Conservation (phyloP, 2,113 vertebrate species). For the Aplodontia rufa region DNA sequence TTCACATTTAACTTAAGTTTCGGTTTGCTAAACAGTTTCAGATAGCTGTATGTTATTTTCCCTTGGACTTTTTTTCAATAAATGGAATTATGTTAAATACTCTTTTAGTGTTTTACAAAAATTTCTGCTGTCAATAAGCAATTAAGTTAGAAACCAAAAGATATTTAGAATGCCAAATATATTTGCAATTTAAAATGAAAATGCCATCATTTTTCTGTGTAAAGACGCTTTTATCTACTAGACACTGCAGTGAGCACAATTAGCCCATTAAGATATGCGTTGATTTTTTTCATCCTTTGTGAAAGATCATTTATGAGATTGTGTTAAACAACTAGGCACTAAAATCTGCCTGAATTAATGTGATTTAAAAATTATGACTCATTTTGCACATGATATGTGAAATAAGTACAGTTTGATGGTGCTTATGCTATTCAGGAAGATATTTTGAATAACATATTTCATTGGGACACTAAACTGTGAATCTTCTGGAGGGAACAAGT, state of each 20-base stretch:
- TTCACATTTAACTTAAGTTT: constrained; percentile 69
- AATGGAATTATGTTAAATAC: constrained; percentile 78
- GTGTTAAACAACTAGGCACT: constrained; percentile 40
- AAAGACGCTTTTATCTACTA: constrained; percentile 40
- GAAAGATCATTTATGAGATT: constrained; percentile 52
- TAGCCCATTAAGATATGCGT: constrained; percentile 36
- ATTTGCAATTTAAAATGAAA: constrained; percentile 58
- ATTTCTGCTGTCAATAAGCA: constrained; percentile 74
- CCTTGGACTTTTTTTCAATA: constrained; percentile 77
- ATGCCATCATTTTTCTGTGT: constrained; percentile 41
- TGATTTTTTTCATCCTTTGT: constrained; percentile 49
- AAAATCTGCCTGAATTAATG: constrained; percentile 45
- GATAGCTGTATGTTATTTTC: constrained; percentile 78
- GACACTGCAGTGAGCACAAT: constrained; percentile 27
- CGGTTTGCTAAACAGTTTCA: constrained; percentile 74
- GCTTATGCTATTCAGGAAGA: background rate
- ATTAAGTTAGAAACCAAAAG: constrained; percentile 57
- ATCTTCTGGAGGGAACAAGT: background rate
- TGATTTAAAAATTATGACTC: constrained; percentile 35
- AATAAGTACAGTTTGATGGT: background rate
- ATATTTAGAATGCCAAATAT: constrained; percentile 53
- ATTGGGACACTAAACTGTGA: background rate
- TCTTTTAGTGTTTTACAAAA: constrained; percentile 71
- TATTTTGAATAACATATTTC: background rate
- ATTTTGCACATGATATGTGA: background rate